Base-by-base conservation (phyloP, 2,113 vertebrate species). In the Equus przewalskii region DNA sequence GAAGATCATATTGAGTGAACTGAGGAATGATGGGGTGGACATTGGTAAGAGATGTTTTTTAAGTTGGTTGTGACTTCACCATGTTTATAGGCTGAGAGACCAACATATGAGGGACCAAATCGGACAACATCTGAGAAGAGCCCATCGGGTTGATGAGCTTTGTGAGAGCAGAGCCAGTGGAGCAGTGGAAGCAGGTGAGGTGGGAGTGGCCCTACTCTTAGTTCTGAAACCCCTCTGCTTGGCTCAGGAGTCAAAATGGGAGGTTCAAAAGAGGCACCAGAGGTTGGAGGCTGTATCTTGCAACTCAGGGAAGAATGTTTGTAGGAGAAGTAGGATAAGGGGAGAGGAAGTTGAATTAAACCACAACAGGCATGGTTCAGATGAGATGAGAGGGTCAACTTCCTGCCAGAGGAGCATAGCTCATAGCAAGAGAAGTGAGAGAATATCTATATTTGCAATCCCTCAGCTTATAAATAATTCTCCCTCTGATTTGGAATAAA, bases 281-380 rank as follows among this genome's bases (percentile, higher is more conserved):
- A 80, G 5, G 4, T 28, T 94, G 44, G 18, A 86, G 19, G 18
- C 26, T 96, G 46, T 19, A 82, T 15, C 30, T 91, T 96, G 41
- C 33, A 83, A 80, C 6, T 91, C 70, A 96, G 33, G 26, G 76
- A 76, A 69, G n/a, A 90, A 90, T 70, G 30, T 94, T 96, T 92
- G 41, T 33, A 95, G 94, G 54, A 92, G 84, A 98, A 93, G 88
- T 97, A 93, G 97, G 81, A 97, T 97, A 97, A 94, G 89, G 90
- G 69, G 89, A 98, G 65, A 91, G 97, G 89, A 96, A 96, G 78
- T 76, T 96, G 75, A 92, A 51, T 97, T 95, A 97, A 97, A 94
- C 95, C 97, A 56, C 85, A 97, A 65, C 12, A 95, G 44, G 28
- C 84, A 94, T 95, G 88, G 84, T 91, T 97, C 69, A 91, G 58